Base-by-base conservation (phyloP, 2,113 vertebrate species). In the Seriola rivoliana region DNA sequence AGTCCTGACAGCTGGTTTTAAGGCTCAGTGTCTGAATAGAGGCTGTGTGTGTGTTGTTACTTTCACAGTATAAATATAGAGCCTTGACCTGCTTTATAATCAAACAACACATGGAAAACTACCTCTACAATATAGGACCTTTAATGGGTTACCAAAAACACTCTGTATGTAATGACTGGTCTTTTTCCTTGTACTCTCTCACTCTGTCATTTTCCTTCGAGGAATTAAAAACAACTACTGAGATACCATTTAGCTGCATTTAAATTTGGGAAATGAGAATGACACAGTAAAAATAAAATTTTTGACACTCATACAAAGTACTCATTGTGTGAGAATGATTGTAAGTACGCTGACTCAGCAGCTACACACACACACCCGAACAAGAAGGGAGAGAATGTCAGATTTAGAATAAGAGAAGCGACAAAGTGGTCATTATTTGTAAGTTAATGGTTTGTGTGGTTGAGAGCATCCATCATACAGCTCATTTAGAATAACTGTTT, bases 401-500 rank as follows among this genome's bases (percentile, higher is more conserved):
- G 44, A 8, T 9, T 46, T 36, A 36, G 29, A 70, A 36, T 29
- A 48, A 57, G n/a, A 59, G 16, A 71, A 71, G 17, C 17, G 42
- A 72, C 21, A 17, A 60, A 59, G 60, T 36, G 32, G 3, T 59
- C 9, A 21, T 34, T 44, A 12, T 25, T 3, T 54, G 13, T 34
- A 25, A 14, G 16, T 48, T 16, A 9, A n/a, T 57, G 21, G n/a
- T 57, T 55, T 55, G 4, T 46, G 19, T 50, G 13, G 21, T 44
- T 23, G 23, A 21, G 38, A 21, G 10, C 7, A 25, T 67, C 11
- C 1, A 58, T 76, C 21, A 32, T 21, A 34, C 44, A 17, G 2
- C 11, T 44, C n/a, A 9, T 78, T 70, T 46, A 19, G n/a, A 74
- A 58, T 54, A 67, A 71, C 38, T 50, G 34, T 80, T 62, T 3